Evolutionary conservation across 2,888 invertebrate genomes (phyloP), one percentile per base, ranked within the genome.

Genomic region (Apotomis betuletana): DNA sequence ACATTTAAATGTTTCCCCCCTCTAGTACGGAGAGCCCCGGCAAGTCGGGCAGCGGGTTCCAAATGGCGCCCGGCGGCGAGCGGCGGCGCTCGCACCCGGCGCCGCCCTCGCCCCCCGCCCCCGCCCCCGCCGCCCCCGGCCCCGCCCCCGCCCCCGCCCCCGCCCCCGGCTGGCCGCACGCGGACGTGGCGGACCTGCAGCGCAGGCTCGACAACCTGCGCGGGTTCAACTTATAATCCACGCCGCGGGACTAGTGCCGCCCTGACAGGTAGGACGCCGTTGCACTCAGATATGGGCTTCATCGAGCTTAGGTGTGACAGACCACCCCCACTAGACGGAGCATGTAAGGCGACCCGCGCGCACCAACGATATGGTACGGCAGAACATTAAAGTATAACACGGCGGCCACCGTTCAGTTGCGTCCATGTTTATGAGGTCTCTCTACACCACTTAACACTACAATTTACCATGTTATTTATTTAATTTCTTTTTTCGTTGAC

Each of bases 11-110:
- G 41, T 6, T 3, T 41, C 6, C 15, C 77, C 77, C 75, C 2
- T 27, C 0, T 81, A 91, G 90, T 57, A 76, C 86, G 0, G 89
- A 87, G 15, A 90, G 87, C 58, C 88, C 89, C 0, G 87, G 86
- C 6, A 90, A 89, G 62, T 72, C 82, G 0, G 81, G 81, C 0
- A 78, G 84, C 3, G 81, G 79, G 49, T 92, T 92, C 80, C 88
- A 89, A 74, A 90, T 91, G 90, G 92, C 92, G 0, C 92, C 92
- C 0, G 92, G 92, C 0, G 88, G 90, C 0, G 92, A 91, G 91
- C 0, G 88, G 89, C 0, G 92, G 90, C 57, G 55, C 65, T 46
- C 55, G 27, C 64, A 57, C 13, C 8, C 44, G 13, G 41, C n/a
- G 74, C 38, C 75, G 78, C 0, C 78, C 75, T 54, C 75, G 13